These are phyloP conservation scores for Aegithalos caudatus DNA, from an alignment of 2,113 vertebrate genomes.

Conservation along the genomic window DNA sequence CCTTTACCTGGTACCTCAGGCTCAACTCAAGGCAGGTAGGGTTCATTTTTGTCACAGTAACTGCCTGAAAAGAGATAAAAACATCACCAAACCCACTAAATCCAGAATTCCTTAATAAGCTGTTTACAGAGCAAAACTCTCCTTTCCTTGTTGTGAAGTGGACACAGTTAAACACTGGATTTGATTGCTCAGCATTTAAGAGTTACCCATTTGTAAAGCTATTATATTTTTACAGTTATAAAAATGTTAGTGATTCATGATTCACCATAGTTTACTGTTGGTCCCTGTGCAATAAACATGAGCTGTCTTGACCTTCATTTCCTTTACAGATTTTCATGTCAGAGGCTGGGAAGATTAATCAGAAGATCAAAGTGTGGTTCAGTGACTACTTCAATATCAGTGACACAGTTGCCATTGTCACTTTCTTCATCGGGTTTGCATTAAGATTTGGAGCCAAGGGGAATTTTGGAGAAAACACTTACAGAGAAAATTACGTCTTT, in stretches of 20 bases:
- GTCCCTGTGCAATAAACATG: neutral
- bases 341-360: conserved; percentile 95
- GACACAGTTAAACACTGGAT: neutral
- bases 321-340: conserved; percentile 93
- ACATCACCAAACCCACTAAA: too few relatives aligned
- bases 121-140: neutral
- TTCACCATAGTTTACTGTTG: neutral
- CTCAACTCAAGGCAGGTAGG: neutral
- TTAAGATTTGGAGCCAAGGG: conserved; percentile 85
- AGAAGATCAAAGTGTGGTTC: conserved; percentile 98
- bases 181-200: neutral
- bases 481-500: conserved; percentile 72
- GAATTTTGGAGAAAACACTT: conserved; percentile 64
- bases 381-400: conserved; percentile 95
- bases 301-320: neutral
- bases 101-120: neutral
- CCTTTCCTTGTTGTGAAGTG: neutral
- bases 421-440: conserved; percentile 93
- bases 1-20: neutral
- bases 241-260: neutral
- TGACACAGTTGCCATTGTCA: conserved; percentile 92
- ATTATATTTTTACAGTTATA: neutral
- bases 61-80: neutral
- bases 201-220: neutral
- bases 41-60: neutral